Percentiles rank a stretch among this genome's conserved stretches.
Evolutionary conservation across 1,140 invertebrate genomes (phyloP).

Genomic region (Caenorhabditis latens): DNA sequence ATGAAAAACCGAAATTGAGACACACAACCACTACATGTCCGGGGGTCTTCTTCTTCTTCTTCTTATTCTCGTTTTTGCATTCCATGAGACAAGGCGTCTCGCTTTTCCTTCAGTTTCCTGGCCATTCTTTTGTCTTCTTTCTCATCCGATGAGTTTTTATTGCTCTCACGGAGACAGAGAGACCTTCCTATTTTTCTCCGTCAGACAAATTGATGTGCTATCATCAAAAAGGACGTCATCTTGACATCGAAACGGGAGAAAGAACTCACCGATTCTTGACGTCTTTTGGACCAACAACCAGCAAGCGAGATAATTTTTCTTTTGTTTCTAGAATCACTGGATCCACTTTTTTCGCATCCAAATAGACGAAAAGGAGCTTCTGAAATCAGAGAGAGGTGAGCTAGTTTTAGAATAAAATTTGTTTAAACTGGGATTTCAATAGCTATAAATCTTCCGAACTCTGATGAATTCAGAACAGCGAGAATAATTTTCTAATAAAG

Average conservation of each 20-base stretch:
- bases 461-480: too few species aligned
- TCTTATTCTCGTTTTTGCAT: constrained; percentile 36
- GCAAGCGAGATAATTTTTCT: constrained; percentile 45
- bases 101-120: constrained; percentile 35
- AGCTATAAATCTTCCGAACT: neutral
- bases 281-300: constrained; percentile 47
- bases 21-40: neutral
- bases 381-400: neutral
- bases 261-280: constrained; percentile 51
- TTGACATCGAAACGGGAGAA: neutral
- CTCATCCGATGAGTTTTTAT: constrained; percentile 47
- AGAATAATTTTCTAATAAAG: too few species aligned
- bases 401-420: neutral
- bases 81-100: constrained; percentile 43
- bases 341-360: constrained; percentile 18
- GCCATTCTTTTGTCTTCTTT: constrained; percentile 24
- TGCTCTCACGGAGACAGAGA: neutral
- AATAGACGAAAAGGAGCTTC: constrained; percentile 37
- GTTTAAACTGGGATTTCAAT: neutral
- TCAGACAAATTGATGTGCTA: constrained; percentile 49
- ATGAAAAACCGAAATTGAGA: constrained; percentile 43
- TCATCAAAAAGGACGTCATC: constrained; percentile 30
- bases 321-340: constrained; percentile 41
- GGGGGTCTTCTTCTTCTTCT: constrained; percentile 26
- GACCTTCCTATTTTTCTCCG: neutral